These are phyloP conservation scores for Apis dorsata DNA, from an alignment of 1,140 invertebrate genomes.

Conservation along the genomic window DNA sequence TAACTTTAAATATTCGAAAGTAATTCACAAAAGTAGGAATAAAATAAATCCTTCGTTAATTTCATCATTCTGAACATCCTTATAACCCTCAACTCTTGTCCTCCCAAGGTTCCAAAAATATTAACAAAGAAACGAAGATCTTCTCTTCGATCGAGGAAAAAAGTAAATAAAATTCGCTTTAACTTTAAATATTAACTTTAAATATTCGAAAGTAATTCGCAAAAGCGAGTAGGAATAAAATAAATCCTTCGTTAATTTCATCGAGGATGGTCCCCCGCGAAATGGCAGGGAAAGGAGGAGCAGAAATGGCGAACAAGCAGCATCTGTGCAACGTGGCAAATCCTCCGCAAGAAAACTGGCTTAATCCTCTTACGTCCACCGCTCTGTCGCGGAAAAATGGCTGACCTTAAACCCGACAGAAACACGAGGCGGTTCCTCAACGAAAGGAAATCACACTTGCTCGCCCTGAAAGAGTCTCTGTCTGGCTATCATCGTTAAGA, in stretches of 20 bases:
- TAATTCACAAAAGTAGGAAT: neutral
- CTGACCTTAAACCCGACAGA: conserved; percentile 59
- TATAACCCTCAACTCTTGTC: too few relatives aligned
- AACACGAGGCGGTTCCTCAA: conserved; percentile 21
- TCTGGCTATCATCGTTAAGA: conserved; percentile 25
- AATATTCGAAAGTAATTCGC: neutral
- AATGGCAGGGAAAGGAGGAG: neutral
- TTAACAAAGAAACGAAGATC: too few relatives aligned
- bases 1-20: neutral
- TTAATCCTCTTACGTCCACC: conserved; percentile 63
- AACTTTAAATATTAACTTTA: neutral
- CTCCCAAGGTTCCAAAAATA: too few relatives aligned
- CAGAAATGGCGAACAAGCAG: conserved; percentile 41
- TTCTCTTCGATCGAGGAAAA: too few relatives aligned
- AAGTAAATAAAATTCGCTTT: too few relatives aligned
- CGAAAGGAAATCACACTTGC: neutral
- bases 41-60: conserved; percentile 38
- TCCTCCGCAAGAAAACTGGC: conserved; percentile 52
- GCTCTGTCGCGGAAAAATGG: conserved; percentile 51
- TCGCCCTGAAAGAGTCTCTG: neutral
- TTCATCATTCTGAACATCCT: neutral
- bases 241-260: conserved; percentile 40
- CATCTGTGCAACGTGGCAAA: conserved; percentile 49
- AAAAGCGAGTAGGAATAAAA: conserved; percentile 4
- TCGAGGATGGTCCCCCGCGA: neutral